Conservation (phyloP, 2,888 invertebrate species). For the Xestobium rufovillosum region DNA sequence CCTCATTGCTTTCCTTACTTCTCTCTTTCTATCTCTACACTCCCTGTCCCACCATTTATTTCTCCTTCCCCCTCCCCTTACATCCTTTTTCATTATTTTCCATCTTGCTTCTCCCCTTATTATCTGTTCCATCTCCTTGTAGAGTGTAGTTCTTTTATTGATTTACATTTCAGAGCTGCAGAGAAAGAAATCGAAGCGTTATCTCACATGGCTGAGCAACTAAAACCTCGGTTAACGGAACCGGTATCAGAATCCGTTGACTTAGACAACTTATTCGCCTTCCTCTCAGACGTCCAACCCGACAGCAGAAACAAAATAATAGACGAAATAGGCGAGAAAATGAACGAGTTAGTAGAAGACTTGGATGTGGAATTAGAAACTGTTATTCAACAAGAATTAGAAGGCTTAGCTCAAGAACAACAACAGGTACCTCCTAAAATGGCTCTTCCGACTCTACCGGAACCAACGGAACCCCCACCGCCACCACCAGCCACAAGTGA, state of each 20-base stretch:
- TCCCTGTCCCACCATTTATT: too few relatives aligned
- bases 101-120: too few relatives aligned
- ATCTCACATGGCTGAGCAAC: constrained; percentile 65
- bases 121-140: too few relatives aligned
- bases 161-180: constrained; percentile 51
- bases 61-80: too few relatives aligned
- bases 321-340: constrained; percentile 76
- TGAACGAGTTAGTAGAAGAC: constrained; percentile 76
- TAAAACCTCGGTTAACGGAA: constrained; percentile 53
- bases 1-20: too few relatives aligned
- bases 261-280: constrained; percentile 83
- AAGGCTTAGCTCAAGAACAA: constrained; percentile 45
- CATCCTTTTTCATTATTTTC: too few relatives aligned
- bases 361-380: constrained; percentile 69
- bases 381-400: constrained; percentile 56
- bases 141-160: too few relatives aligned
- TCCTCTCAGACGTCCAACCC: constrained; percentile 70
- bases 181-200: constrained; percentile 62
- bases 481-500: constrained; percentile 46
- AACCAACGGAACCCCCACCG: constrained; percentile 57
- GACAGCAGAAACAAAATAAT: constrained; percentile 54
- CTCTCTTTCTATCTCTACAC: too few relatives aligned
- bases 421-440: constrained; percentile 44
- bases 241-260: constrained; percentile 65
- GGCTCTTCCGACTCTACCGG: constrained; percentile 60